Base-by-base conservation (phyloP, 2,113 vertebrate genomes). In the Geococcyx californianus region DNA sequence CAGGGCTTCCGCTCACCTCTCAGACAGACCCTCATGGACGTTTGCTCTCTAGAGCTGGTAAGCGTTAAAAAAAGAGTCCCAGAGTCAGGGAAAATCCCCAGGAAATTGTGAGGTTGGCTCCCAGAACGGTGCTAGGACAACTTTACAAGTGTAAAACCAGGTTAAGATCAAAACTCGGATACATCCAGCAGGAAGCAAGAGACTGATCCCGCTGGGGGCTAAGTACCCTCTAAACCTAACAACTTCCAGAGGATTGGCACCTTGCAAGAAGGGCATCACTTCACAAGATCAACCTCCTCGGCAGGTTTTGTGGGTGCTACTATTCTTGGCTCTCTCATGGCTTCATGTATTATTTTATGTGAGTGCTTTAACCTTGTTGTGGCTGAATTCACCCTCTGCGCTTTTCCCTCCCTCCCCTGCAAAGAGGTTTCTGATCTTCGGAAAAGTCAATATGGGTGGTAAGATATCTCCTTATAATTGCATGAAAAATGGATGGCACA, bases 171-270 rank as follows among this genome's bases (percentile, higher is more conserved):
- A 89, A 63, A 79, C 54, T 77, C 10, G 3, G 42, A 73, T 17
- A 68, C 38, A 70, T 40, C 81, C 45, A 72, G 64, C 85, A 97
- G 90, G 91, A 94, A 95, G 80, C n/a, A 67, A 86, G 59, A 84
- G 60, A 81, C 63, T 78, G 90, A 95, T 90, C 73, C 90, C 14
- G 60, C 94, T 91, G 88, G 68, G 84, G 90, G 64, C 92, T 95
- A 90, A 95, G 93, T 86, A 76, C 90, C 94, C 95, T 96, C 94
- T 86, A 93, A 87, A 86, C 87, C 67, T 63, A 96, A 90, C 82
- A 92, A 86, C 92, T 97, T 94, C 92, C 90, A 89, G 64, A 93
- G 60, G 64, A 95, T 81, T 2, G 0, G 80, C 85, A 84, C 47
- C 36, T 90, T 82, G 82, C 0, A 0, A 77, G 56, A 67, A 94